Percentiles rank a stretch among this genome's conserved stretches.
Evolutionary conservation across 2,797 vertebrate genomes (phyloP).

Genomic region (Notoglanidium macrostoma): DNA sequence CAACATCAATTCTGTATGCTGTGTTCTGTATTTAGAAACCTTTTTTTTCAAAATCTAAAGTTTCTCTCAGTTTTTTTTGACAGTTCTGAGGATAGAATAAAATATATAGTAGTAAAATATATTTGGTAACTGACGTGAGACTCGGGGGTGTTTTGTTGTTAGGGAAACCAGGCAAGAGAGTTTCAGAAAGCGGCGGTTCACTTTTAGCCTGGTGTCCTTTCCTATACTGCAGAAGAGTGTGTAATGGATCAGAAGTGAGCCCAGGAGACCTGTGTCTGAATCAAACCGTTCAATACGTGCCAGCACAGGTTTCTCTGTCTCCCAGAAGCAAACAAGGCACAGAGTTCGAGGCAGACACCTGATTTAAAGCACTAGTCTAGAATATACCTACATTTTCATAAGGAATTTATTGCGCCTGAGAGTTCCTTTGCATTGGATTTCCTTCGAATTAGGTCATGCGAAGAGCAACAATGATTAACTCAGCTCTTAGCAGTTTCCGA

Average conservation of each 20-base stretch:
- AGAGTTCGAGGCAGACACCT: conserved; percentile 44
- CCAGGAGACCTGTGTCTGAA: conserved; percentile 73
- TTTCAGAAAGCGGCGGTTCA: conserved; percentile 55
- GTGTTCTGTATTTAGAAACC: not conserved
- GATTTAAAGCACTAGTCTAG: conserved; percentile 51
- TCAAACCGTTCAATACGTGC: conserved; percentile 70
- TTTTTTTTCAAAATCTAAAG: not conserved
- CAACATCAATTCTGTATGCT: not conserved
- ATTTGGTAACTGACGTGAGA: conserved; percentile 33
- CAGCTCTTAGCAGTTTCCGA: not conserved
- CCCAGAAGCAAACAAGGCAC: conserved; percentile 56
- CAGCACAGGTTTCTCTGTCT: conserved; percentile 56
- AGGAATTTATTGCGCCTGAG: conserved; percentile 1
- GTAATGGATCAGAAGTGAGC: conserved; percentile 68
- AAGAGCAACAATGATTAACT: not conserved
- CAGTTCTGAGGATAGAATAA: conserved; percentile 5
- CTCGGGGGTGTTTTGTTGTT: conserved; percentile 56
- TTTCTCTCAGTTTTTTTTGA: conserved; percentile 28
- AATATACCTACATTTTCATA: conserved; percentile 33
- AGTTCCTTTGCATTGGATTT: conserved; percentile 1
- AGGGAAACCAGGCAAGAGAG: conserved; percentile 55
- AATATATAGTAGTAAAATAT: conserved; percentile 23
- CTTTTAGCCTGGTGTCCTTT: conserved; percentile 54
- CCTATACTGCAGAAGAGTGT: conserved; percentile 63
- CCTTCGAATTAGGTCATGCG: conserved; percentile 9